Evolutionary conservation across 2,797 vertebrate genomes (phyloP), one percentile per base, ranked within the genome.

Genomic region (Tamandua tetradactyla): DNA sequence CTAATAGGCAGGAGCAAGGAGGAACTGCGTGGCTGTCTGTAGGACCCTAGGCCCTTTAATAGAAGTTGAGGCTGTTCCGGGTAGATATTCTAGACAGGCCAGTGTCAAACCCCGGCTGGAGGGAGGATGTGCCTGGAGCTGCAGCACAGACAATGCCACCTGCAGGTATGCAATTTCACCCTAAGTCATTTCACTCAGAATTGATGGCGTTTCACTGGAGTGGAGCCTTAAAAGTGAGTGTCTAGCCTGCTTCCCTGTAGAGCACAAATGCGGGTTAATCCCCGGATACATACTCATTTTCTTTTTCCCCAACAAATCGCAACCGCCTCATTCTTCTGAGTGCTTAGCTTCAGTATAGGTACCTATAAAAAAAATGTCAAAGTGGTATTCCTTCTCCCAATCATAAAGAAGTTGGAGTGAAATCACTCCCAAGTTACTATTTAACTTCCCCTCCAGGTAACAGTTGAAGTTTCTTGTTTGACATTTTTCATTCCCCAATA

Each of bases 391-490:
- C 0, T 47, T 37, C n/a, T 87, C 85, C 44, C 42, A 91, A 83
- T 14, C 95, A 83, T 81, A 87, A 94, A 90, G 85, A 81, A 95
- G 93, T 61, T 71, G 49, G 71, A 96, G 87, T 15, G 80, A 90
- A n/a, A 94, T 97, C 95, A 90, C 96, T 96, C 88, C 78, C 3
- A 9, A 93, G 98, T 97, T 97, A 97, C 89, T 93, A 0, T 95
- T 96, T 98, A 98, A 98, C 82, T 88, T 94, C 71, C 95, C 91
- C 94, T 44, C n/a, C 80, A 95, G 97, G 97, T 98, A 98, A 98
- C 96, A 96, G 97, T 86, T 97, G 96, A 98, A 98, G 95, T 96
- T 98, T 97, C 96, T 91, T 59, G 96, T 96, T 96, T 94, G 96
- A 95, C 87, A 92, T 95, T 87, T 96, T 96, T 78, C 76, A 84